A percentile compares a stretch with the other conserved stretches of the same genome.
phyloP scores from a whole-genome alignment of 2,113 vertebrate species.

The Coregonus clupeaformis region DNA sequence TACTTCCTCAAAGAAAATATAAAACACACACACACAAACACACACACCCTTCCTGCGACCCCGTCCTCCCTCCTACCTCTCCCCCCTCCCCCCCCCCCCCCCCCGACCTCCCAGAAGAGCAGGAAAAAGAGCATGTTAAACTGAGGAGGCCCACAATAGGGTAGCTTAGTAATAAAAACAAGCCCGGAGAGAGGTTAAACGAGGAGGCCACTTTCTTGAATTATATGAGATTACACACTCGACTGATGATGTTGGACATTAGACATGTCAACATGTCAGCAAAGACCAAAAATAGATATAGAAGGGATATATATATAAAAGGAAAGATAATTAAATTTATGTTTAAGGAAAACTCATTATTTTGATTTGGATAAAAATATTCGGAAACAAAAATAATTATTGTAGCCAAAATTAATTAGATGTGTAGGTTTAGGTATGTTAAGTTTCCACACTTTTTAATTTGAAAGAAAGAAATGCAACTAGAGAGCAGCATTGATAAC shows the following conservation, averaged over 20 bases:
- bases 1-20: not conserved
- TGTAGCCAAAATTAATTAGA: too few species aligned
- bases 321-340: too few species aligned
- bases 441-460: not conserved
- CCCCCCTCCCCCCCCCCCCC: constrained; percentile 11
- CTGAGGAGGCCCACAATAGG: constrained; percentile 81
- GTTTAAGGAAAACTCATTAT: too few species aligned
- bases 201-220: constrained; percentile 70
- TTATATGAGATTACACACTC: constrained; percentile 66
- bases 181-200: constrained; percentile 86
- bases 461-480: constrained; percentile 18
- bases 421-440: too few species aligned
- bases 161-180: constrained; percentile 90
- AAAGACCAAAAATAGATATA: too few species aligned
- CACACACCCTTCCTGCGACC: not conserved
- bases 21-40: not conserved
- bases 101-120: constrained; percentile 45
- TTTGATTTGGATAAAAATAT: too few species aligned
- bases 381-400: too few species aligned
- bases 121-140: constrained; percentile 79
- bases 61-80: not conserved
- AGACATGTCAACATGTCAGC: not conserved
- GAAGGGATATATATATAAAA: too few species aligned
- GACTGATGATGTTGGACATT: constrained; percentile 51
- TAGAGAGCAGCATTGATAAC: not conserved